Percentiles rank a stretch among this genome's conserved stretches.
phyloP scores from a whole-genome alignment of 2,113 vertebrate species.

The Eulemur rufifrons region DNA sequence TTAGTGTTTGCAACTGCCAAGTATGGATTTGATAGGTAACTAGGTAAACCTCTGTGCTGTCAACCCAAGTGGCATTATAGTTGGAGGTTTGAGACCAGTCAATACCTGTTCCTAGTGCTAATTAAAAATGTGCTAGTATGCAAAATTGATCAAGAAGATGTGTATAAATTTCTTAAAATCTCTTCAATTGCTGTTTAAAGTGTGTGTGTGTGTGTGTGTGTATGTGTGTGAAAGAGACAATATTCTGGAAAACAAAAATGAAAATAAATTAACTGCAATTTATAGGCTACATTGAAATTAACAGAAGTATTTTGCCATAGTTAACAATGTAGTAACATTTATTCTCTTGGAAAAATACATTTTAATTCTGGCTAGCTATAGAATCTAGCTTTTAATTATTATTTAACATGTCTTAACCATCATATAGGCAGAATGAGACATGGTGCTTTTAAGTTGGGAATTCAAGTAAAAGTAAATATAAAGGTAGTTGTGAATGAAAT shows the following conservation, averaged over 20 bases:
- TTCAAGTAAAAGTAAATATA: not conserved
- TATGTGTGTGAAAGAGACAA: not conserved
- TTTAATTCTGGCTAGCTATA: not conserved
- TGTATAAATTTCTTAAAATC: not conserved
- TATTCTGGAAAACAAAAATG: not conserved
- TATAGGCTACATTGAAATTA: not conserved
- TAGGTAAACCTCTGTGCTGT: not conserved
- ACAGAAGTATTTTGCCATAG: not conserved
- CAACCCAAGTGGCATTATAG: not conserved
- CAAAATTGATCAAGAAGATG: not conserved
- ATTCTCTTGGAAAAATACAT: not conserved
- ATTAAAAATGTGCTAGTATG: conserved; percentile 46
- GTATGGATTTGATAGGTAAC: not conserved
- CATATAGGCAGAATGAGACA: not conserved
- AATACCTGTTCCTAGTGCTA: not conserved
- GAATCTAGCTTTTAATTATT: conserved; percentile 33
- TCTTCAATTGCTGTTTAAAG: not conserved
- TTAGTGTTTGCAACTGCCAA: not conserved
- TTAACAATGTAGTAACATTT: not conserved
- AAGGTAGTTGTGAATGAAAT: not conserved
- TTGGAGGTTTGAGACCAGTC: not conserved
- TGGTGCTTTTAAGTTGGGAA: not conserved
- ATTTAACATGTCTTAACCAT: not conserved
- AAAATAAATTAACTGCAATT: not conserved
- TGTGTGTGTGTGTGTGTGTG: not conserved